Evolutionary conservation across 2,113 vertebrate species (phyloP), one percentile per base, ranked within the genome.

Genomic region (Dipodomys merriami): DNA sequence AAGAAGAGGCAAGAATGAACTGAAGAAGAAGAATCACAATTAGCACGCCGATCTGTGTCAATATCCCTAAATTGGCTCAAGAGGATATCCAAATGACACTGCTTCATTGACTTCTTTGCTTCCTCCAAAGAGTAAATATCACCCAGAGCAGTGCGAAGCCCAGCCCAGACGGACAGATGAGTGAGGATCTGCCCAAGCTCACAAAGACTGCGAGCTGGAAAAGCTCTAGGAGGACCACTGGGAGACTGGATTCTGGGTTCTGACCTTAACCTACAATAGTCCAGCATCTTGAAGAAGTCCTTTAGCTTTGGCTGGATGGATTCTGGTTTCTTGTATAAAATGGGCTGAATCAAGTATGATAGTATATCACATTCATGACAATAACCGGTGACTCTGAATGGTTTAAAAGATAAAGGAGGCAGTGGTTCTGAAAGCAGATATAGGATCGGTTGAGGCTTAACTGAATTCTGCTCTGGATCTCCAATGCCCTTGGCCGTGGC

Each of bases 211-310:
- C 8, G 78, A 15, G 57, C 35, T 18, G 35, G 29, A 44, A 53
- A 29, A 64, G 18, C 11, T 2, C 2, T 2, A 8, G n/a, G 5
- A 0, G 4, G 25, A 12, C 30, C 19, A 13, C 19, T 30, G 5
- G 72, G 77, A 64, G 2, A 39, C 57, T 2, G 72, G 35, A 13
- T 15, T 9, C 35, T 46, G 16, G 16, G 22, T 80, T 44, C 33
- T 23, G 23, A 49, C 12, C 49, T 49, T 49, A 49, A 49, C 49
- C 49, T 49, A 49, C 49, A 49, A 49, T 12, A 49, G 49, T 49
- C 49, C 49, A 49, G 49, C 49, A 49, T 49, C 49, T 49, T 49
- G 49, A 49, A 49, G 9, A 60, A 80, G 29, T 20, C 30, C 49
- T 33, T 78, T 10, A 10, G 19, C 73, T 29, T 5, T n/a, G 23